Evolutionary conservation across 2,113 vertebrate species (phyloP), one percentile per base, ranked within the genome.

Genomic region (Rissa tridactyla): DNA sequence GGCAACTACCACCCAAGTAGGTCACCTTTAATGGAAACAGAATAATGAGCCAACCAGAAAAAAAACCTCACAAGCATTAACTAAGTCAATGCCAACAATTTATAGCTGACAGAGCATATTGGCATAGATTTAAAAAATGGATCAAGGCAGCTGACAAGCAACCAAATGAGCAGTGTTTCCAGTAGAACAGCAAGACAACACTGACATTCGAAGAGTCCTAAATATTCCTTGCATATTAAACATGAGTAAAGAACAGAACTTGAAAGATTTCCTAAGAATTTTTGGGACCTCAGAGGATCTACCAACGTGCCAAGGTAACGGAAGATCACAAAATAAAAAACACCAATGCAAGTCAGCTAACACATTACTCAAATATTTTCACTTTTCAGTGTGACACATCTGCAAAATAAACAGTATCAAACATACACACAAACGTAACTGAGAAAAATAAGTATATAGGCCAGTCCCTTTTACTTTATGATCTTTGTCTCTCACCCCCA

Each of bases 361-460:
- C 30, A 15, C 13, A 58, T 25, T 70, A 46, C 14, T 54, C 23
- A 89, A 64, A 78, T 42, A 29, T 46, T 76, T 78, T 75, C 38
- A 66, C 11, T 14, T 68, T 62, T 44, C 38, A 87, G 9, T 42
- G 19, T 65, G 16, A 64, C 22, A 78, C 36, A 78, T 5, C 16
- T 58, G 34, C 23, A 92, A 92, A 92, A 73, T 22, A 91, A 81
- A 54, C 3, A 83, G 11, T 62, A 49, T 70, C 7, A 77, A 55
- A 55, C 8, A 55, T 36, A 15, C 12, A 80, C 8, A 25, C 4
- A 69, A 54, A 80, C 0, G 0, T 36, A 72, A 46, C 44, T 21
- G 44, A 82, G 26, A 16, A 88, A 81, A 92, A 86, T 20, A 82
- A 82, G 11, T 32, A n/a, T 27, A 57, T 15, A 32, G 5, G 15